Percentiles rank a stretch among this genome's conserved stretches.
Evolutionary conservation across 2,113 vertebrate species (phyloP).

Genomic region (Triplophysa siluroides): DNA sequence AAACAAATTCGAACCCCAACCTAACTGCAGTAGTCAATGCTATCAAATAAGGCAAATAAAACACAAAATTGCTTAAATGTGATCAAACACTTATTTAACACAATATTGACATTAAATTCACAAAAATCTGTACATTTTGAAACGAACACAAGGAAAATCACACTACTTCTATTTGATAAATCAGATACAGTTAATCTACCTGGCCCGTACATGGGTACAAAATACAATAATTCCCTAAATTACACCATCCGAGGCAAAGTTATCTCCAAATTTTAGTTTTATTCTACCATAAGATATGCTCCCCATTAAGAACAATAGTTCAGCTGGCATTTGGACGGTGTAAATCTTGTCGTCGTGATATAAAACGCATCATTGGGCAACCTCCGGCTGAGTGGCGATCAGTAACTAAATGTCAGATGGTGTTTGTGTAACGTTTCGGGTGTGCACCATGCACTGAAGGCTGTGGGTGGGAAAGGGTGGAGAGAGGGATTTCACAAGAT

Average conservation of each 20-base stretch:
- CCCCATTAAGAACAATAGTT: not conserved
- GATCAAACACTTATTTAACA: too few relatives aligned
- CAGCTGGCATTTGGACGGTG: slow-evolving; percentile 35
- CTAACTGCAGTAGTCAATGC: too few relatives aligned
- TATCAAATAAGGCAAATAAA: too few relatives aligned
- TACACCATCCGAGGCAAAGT: not conserved
- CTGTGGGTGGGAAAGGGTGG: slow-evolving; percentile 19
- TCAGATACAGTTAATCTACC: too few relatives aligned
- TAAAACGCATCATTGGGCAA: slow-evolving; percentile 14
- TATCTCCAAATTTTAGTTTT: not conserved
- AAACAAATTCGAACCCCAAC: not conserved
- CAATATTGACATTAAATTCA: too few relatives aligned
- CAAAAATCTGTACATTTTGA: too few relatives aligned
- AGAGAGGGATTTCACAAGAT: slow-evolving; percentile 12
- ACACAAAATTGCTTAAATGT: too few relatives aligned
- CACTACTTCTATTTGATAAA: too few relatives aligned
- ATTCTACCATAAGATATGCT: not conserved
- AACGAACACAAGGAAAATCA: too few relatives aligned
- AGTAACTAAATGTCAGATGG: slow-evolving; percentile 47
- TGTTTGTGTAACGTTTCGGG: slow-evolving; percentile 47
- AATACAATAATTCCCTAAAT: too few relatives aligned
- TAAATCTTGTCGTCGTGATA: slow-evolving; percentile 20
- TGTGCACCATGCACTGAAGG: slow-evolving; percentile 8
- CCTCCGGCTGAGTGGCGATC: slow-evolving; percentile 2
- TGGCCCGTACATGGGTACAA: too few relatives aligned